Base-by-base conservation (phyloP, 2,113 vertebrate species). In the Tympanuchus pallidicinctus region DNA sequence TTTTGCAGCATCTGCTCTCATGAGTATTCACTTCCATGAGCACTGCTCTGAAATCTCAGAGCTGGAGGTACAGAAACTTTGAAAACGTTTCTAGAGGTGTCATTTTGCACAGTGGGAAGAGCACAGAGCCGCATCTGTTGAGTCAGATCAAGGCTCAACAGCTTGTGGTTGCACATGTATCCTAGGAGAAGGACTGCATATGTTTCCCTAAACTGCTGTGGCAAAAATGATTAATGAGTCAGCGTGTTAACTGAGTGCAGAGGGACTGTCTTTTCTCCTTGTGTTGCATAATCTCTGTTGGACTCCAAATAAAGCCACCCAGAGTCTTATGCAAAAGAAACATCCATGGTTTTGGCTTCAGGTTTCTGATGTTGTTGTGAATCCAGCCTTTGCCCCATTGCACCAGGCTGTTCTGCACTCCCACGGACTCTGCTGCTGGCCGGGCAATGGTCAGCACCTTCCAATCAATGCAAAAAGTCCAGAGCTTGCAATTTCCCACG, bases 1-100 rank as follows among this genome's bases (percentile, higher is more conserved):
- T 85, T 76, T 73, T 82, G 84, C 80, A 93, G 61, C 88, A 86
- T 91, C 91, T 88, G 84, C 13, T 86, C 88, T 56, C 91, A 36
- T 50, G 84, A 60, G 91, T 65, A 60, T 78, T 81, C n/a, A 8
- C 45, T 78, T 82, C 84, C 43, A 25, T 36, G 52, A 88, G 70
- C 81, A 69, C 47, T 61, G 20, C 2, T 4, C 71, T 50, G 80
- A 82, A 60, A 88, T 60, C 56, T 82, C 63, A 21, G 59, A 76
- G 50, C 61, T 74, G 56, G 47, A 69, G 70, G 60, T 54, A 60
- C 48, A 78, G 75, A 70, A 91, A 61, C 61, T 63, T 88, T 48
- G 48, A 34, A 82, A 91, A 70, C 24, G 5, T 64, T 95, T 77
- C 76, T 74, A 9, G 80, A 88, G 76, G 80, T 77, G 61, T 17